Conservation (phyloP, 2,888 invertebrate genomes). For the Lypha dubia region DNA sequence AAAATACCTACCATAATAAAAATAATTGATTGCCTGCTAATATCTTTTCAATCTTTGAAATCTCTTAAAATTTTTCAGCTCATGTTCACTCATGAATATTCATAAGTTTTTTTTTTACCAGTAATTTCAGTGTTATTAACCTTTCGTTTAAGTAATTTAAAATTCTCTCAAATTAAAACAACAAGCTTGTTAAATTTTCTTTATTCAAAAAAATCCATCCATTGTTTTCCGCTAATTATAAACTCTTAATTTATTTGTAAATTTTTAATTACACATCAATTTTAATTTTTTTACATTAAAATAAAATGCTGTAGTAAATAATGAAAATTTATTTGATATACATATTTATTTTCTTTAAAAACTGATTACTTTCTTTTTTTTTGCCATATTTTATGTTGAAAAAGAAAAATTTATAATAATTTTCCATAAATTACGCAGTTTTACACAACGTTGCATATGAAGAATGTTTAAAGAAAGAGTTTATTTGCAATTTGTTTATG, state of each 20-base stretch:
- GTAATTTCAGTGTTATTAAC: constrained; percentile 27
- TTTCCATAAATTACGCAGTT: constrained; percentile 47
- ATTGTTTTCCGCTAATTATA: constrained; percentile 54
- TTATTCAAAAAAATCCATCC: neutral
- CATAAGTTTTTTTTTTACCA: constrained; percentile 6
- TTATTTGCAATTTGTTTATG: neutral
- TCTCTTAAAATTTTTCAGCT: constrained; percentile 13
- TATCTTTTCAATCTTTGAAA: constrained; percentile 6
- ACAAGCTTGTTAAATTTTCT: neutral
- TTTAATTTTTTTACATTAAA: constrained; percentile 9
- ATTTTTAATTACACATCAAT: constrained; percentile 35
- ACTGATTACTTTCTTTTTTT: constrained; percentile 26
- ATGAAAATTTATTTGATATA: constrained; percentile 1
- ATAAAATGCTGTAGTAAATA: neutral
- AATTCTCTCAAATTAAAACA: constrained; percentile 27
- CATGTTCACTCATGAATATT: constrained; percentile 20
- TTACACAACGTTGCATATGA: constrained; percentile 33
- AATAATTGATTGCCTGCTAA: neutral
- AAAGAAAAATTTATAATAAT: neutral
- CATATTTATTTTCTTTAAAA: constrained; percentile 11
- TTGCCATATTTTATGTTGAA: neutral
- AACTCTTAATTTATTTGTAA: constrained; percentile 10
- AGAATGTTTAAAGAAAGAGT: neutral
- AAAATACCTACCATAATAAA: no score
- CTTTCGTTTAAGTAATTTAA: constrained; percentile 19